Evolutionary conservation across 1,140 invertebrate species (phyloP), one percentile per base, ranked within the genome.

Genomic region (Calephelis nemesis): DNA sequence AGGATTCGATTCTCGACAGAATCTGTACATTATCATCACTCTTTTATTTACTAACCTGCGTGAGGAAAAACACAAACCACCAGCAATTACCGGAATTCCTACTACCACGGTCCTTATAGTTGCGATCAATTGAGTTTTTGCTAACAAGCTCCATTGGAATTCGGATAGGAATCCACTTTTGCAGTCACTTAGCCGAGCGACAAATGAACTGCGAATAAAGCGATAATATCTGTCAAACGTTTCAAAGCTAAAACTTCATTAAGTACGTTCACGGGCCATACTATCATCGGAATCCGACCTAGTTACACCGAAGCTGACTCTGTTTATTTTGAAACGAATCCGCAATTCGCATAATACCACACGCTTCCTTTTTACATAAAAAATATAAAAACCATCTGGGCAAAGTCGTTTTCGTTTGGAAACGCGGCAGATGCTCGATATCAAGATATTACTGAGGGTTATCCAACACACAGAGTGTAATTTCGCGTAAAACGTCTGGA

Each of bases 361-460:
- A 72, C 68, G 74, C 65, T 76, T 71, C 65, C 66, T 49, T 74
- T 74, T 78, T 73, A 67, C 71, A 68, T 80, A 79, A 83, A 85
- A 88, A 84, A 88, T 76, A 76, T 84, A 83, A 84, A 84, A 74
- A 87, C 78, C 85, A 88, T 88, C 75, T 84, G 85, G 50, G 65
- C 70, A 60, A 68, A 73, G 70, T 76, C 76, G 76, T 76, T 77
- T 72, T 72, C 76, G 75, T 75, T 77, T 69, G 72, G 74, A 68
- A 71, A 65, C 72, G 79, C 76, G 73, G 77, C 88, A 88, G 80
- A 85, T 90, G 85, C 80, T 70, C 70, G 78, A 81, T 81, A 88
- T 88, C 80, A 86, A 88, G 86, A 88, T 81, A 82, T 88, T 85
- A 88, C 77, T 68, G 80, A 76, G 78, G 78, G 81, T 82, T 83